Evolutionary conservation across 2,113 vertebrate species (phyloP), one percentile per base, ranked within the genome.

Genomic region (Rhinolophus ferrumequinum): DNA sequence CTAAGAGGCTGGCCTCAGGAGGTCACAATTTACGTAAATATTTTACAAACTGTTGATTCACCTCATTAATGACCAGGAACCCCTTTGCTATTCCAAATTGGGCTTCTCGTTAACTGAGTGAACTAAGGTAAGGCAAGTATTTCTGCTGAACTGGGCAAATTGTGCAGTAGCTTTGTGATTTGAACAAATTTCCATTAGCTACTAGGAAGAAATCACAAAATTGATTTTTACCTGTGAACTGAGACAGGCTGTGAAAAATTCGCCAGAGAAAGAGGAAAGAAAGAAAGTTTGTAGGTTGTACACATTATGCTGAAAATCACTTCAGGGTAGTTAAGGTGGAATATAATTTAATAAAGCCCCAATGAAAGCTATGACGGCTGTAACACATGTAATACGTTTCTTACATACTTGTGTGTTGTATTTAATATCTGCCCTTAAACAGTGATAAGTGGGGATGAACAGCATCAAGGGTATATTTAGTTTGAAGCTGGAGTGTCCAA

Each of bases 211-310:
- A 92, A 93, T 95, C n/a, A 72, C 6, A 67, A 93, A 96, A 86
- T 33, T 86, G 75, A 93, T 95, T 96, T 97, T 97, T 47, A 89
- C 94, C 88, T 93, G 26, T 96, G 88, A 96, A 90, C 5, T 69
- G 54, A 72, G 33, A 90, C 2, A 72, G 6, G 26, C 38, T 3
- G 21, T 88, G 30, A 85, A 92, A 88, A 82, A 85, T 47, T 94
- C 60, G 89, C 58, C 62, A 77, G 35, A 94, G 33, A 76, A 60
- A 66, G 21, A 77, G 8, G 13, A 90, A 85, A 76, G 28, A 76
- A 90, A 88, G 10, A 83, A 89, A 93, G 14, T 81, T 76, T 66
- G 18, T 21, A 76, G 5, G 2, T 47, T 85, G 8, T 30, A n/a
- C 44, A 90, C 21, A 52, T 33, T 93, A 92, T 52, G 30, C 26